Base-by-base conservation (phyloP, 2,888 invertebrate genomes). In the Brachylomia viminalis region DNA sequence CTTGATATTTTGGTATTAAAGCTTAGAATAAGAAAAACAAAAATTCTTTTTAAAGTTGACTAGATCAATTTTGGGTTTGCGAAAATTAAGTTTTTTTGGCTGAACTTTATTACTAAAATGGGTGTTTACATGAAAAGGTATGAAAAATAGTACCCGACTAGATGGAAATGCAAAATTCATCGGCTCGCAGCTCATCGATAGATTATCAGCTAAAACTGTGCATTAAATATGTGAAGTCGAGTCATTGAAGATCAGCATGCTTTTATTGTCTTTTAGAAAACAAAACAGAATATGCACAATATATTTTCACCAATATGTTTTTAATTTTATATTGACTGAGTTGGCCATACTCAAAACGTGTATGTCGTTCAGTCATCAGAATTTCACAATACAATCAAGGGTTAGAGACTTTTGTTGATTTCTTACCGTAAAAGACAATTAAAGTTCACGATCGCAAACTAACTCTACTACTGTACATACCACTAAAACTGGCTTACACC, bases 1-100 rank as follows among this genome's bases (percentile, higher is more conserved):
- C 91, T 88, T 91, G 92, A 91, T 86, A 90, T 91, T 95, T 95
- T 95, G 95, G 95, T 95, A 93, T 93, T 92, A 86, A 93, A 95
- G 92, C 95, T 94, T 93, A 94, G 92, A 91, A 91, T 91, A 91
- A 92, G 89, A 92, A 90, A 85, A 85, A 65, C n/a, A n/a, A 78
- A 82, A 92, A 89, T 88, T 87, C 84, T 89, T 92, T 93, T 92
- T 90, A 91, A 91, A 90, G 92, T 94, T 96, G 96, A 96, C 96
- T 96, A 96, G 96, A 96, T 92, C 74, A 96, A 95, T 93, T 95
- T 95, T 96, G 95, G 95, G 94, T 95, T 94, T 91, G 90, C 93
- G 92, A 94, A 91, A 93, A 88, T 88, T 82, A 88, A 85, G 83
- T 86, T 89, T 93, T 82, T 91, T 95, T 95, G 94, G 95, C 92